Evolutionary conservation across 2,113 vertebrate species (phyloP).

Genomic region (Rousettus leschenaultii): DNA sequence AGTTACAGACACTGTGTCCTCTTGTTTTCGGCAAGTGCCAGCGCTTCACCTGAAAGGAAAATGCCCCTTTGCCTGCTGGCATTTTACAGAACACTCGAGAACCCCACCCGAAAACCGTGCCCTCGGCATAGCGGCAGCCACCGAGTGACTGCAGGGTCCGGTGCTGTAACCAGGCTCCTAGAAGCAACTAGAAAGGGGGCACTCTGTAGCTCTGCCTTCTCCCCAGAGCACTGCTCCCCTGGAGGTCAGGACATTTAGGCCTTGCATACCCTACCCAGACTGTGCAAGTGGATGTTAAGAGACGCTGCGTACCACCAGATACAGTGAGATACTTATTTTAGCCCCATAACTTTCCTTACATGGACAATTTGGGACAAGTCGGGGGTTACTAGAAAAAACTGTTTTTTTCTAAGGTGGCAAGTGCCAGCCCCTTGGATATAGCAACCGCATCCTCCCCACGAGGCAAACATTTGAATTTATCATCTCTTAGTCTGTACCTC

Average conservation of each 20-base stretch:
- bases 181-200: too few species aligned
- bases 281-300: accelerated
- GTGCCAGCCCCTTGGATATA: neutral
- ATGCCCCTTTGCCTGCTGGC: neutral
- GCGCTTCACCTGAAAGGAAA: accelerated
- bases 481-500: neutral
- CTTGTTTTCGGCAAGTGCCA: neutral
- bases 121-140: accelerated
- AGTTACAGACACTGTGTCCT: accelerated
- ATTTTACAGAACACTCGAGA: neutral
- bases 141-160: neutral
- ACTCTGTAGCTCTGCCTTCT: accelerated
- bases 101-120: too few species aligned
- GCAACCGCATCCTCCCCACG: neutral
- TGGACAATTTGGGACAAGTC: neutral
- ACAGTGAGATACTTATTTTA: neutral
- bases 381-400: neutral
- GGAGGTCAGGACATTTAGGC: neutral
- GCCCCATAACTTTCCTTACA: neutral
- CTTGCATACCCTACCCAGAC: neutral
- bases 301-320: neutral
- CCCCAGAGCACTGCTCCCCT: accelerated
- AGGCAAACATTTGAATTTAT: neutral
- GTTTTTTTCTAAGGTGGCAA: neutral
- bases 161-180: accelerated